A percentile compares a stretch with the other conserved stretches of the same genome.
phyloP scores from a whole-genome alignment of 2,888 invertebrate genomes.

The Trissolcus japonicus region DNA sequence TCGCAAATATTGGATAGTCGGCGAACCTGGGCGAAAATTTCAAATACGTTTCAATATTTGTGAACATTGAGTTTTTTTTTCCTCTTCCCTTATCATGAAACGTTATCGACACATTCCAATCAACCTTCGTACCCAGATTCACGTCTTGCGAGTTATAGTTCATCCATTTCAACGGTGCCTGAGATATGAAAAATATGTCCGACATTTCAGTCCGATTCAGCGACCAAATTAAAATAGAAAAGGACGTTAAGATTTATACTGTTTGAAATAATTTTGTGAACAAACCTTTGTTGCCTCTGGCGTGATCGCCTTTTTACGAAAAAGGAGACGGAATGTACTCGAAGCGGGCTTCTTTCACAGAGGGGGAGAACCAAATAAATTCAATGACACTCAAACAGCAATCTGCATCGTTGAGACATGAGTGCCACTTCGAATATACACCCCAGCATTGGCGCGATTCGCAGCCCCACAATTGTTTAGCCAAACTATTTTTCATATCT shows the following conservation, averaged over 20 bases:
- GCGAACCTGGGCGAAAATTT: conserved; percentile 2
- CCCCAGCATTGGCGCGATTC: neutral
- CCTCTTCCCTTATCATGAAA: neutral
- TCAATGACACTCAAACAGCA: conserved; percentile 10
- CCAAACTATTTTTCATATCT: neutral
- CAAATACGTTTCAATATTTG: conserved; percentile 14
- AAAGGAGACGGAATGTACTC: no score
- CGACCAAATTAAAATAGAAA: no score
- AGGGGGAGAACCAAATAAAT: neutral
- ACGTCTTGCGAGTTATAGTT: no score
- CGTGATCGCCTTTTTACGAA: no score
- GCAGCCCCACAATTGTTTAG: neutral
- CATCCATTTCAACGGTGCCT: no score
- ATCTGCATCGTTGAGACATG: conserved; percentile 11
- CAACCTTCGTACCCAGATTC: conserved; percentile 2
- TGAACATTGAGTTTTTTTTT: conserved; percentile 10
- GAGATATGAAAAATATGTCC: conserved; percentile 9
- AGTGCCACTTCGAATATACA: conserved; percentile 9
- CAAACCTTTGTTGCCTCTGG: no score
- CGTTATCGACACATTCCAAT: conserved; percentile 19
- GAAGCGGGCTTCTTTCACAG: no score
- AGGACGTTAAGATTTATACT: no score
- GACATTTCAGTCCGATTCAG: conserved; percentile 1
- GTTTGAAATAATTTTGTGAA: no score
- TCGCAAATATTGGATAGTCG: neutral